Base-by-base conservation (phyloP, 64 coral and sea anemone genomes). In the Trachythela sp. region DNA sequence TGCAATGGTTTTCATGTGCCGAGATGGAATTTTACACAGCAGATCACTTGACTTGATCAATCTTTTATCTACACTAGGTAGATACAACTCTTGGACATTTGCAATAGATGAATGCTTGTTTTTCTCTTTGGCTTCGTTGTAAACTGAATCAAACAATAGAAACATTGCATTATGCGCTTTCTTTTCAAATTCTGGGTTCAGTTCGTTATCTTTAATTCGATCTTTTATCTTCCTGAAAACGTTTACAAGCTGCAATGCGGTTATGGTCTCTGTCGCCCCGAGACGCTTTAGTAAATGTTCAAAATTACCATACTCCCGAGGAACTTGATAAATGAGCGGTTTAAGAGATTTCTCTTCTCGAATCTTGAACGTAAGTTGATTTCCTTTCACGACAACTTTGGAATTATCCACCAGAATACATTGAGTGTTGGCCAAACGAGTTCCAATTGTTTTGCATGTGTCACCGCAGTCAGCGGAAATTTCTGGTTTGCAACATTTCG, bases 321-420 rank as follows among this genome's bases (percentile, higher is more conserved):
- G 95, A 72, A 97, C 89, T 72, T 87, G 94, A 59, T 97, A 97
- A 68, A 97, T 84, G 48, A 94, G 90, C 11, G 93, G 93, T 84
- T 93, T 85, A 9, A 94, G 83, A 26, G 94, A 86, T 86, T 89
- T 22, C 15, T 70, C 43, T 24, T 24, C n/a, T 50, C 56, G 26
- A 39, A 89, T 84, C 22, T 92, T 71, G 45, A 94, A 84, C 9
- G 93, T 91, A 17, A 97, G 36, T 36, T 97, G 95, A 56, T 91
- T 75, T 83, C 92, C 85, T 54, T 91, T 85, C 38, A 97, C 93
- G 56, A 97, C 88, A 37, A 92, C 88, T 17, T 93, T 43, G 31
- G 90, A 90, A 48, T 88, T 93, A 15, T 94, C 95, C 29, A 94
- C 95, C 29, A 94, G 88, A 34, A 92, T 83, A 59, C 85, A 92